Evolutionary conservation across 2,113 vertebrate species (phyloP).

Genomic region (Piliocolobus tephrosceles): DNA sequence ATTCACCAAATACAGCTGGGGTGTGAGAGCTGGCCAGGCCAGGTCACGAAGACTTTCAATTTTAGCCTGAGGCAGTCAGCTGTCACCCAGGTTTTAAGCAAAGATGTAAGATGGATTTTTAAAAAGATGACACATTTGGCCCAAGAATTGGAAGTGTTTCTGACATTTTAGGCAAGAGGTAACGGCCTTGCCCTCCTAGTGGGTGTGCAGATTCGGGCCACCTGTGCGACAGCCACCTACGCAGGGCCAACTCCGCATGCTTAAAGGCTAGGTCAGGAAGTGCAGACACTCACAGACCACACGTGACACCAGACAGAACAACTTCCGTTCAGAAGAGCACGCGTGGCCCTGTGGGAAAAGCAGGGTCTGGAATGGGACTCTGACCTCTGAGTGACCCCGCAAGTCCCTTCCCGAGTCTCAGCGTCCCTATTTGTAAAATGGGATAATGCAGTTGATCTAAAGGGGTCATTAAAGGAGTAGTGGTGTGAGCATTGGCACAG

Average conservation of each 20-base stretch:
- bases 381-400: neutral
- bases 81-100: neutral
- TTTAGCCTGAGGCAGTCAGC: neutral
- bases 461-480: neutral
- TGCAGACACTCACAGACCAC: neutral
- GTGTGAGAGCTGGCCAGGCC: fast-evolving
- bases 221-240: neutral
- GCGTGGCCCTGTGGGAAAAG: fast-evolving
- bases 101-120: neutral
- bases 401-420: neutral
- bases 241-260: fast-evolving
- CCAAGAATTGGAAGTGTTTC: neutral
- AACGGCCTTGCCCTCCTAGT: too few species aligned
- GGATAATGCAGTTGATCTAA: neutral
- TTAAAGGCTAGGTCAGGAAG: too few species aligned
- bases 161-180: neutral
- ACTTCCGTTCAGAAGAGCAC: fast-evolving
- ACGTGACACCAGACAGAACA: fast-evolving
- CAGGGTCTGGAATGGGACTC: neutral
- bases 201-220: fast-evolving
- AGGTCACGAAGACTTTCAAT: neutral
- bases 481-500: fast-evolving
- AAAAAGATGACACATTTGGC: neutral
- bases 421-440: neutral
- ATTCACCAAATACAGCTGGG: too few species aligned